phyloP scores from a whole-genome alignment of 2,888 invertebrate genomes.

The Anodontia alba region DNA sequence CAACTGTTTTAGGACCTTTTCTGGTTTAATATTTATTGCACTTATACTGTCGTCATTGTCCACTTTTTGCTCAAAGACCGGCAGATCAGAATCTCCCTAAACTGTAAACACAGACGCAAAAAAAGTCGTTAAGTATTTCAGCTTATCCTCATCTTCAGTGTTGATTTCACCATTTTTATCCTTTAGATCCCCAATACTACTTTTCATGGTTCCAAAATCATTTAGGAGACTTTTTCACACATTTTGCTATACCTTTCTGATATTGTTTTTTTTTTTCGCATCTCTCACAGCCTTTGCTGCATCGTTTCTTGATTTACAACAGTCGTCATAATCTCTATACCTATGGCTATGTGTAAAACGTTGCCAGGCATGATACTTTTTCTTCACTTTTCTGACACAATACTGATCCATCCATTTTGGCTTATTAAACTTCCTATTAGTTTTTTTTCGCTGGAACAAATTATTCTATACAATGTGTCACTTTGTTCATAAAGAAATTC shows the following conservation, averaged over 20 bases:
- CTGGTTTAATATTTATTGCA: constrained; percentile 8
- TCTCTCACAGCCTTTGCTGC: too few relatives aligned
- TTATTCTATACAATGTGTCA: constrained; percentile 21
- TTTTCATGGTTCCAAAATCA: constrained; percentile 31
- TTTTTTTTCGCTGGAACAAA: constrained; percentile 15
- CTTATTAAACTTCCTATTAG: not conserved
- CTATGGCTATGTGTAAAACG: constrained; percentile 27
- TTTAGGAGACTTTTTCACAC: not conserved
- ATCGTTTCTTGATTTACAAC: too few relatives aligned
- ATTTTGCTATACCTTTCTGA: constrained; percentile 24
- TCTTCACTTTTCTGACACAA: constrained; percentile 20
- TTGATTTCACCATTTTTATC: constrained; percentile 15
- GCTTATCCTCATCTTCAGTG: constrained; percentile 31
- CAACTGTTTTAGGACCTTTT: too few relatives aligned
- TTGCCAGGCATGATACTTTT: constrained; percentile 35
- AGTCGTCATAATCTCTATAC: too few relatives aligned
- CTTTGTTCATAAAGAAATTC: too few relatives aligned
- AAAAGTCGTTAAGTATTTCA: constrained; percentile 20
- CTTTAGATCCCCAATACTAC: constrained; percentile 17
- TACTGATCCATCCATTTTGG: constrained; percentile 44
- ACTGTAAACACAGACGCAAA: constrained; percentile 28
- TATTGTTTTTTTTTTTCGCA: too few relatives aligned
- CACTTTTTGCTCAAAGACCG: constrained; percentile 20
- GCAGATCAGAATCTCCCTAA: constrained; percentile 11
- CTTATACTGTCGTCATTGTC: not conserved